Percentiles rank a stretch among this genome's conserved stretches.
These are phyloP conservation scores for Rhyzopertha dominica DNA, from an alignment of 1,140 invertebrate genomes.

Conservation along the genomic window DNA sequence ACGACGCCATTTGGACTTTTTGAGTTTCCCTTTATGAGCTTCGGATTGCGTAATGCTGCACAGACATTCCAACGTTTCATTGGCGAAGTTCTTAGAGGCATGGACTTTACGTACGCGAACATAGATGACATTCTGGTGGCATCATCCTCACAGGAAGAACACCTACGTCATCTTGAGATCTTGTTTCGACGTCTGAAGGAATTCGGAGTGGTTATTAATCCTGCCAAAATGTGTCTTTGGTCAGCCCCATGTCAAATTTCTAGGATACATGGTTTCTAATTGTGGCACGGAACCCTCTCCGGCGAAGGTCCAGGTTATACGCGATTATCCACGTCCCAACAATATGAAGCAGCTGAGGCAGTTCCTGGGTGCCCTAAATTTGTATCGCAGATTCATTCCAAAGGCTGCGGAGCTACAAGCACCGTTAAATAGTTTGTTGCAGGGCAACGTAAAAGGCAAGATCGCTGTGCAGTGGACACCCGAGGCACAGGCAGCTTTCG, in stretches of 20 bases:
- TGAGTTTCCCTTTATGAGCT: no score
- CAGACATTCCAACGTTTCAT: slow-evolving; percentile 22
- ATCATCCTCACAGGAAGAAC: slow-evolving; percentile 30
- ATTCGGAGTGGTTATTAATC: slow-evolving; percentile 34
- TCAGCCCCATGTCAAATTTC: slow-evolving; percentile 22
- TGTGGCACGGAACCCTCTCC: slow-evolving; percentile 25
- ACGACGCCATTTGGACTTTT: no score
- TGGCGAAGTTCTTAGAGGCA: slow-evolving; percentile 19
- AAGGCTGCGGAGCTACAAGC: slow-evolving; percentile 29
- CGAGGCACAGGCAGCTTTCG: slow-evolving; percentile 18
- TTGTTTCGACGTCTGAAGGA: neutral
- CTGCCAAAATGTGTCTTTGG: slow-evolving; percentile 33
- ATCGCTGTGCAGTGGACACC: slow-evolving; percentile 24
- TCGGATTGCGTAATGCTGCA: no score
- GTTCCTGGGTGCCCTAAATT: slow-evolving; percentile 39
- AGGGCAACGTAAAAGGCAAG: slow-evolving; percentile 26
- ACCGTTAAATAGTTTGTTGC: slow-evolving; percentile 15
- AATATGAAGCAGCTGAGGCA: slow-evolving; percentile 25
- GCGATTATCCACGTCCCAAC: slow-evolving; percentile 13
- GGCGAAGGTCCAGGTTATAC: slow-evolving; percentile 21
- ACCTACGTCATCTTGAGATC: slow-evolving; percentile 12
- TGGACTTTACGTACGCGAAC: slow-evolving; percentile 41
- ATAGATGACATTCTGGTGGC: slow-evolving; percentile 52
- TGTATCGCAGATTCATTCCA: slow-evolving; percentile 34
- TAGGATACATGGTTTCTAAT: slow-evolving; percentile 28